phyloP scores from a whole-genome alignment of 2,888 invertebrate species.

The Erebia aethiops region DNA sequence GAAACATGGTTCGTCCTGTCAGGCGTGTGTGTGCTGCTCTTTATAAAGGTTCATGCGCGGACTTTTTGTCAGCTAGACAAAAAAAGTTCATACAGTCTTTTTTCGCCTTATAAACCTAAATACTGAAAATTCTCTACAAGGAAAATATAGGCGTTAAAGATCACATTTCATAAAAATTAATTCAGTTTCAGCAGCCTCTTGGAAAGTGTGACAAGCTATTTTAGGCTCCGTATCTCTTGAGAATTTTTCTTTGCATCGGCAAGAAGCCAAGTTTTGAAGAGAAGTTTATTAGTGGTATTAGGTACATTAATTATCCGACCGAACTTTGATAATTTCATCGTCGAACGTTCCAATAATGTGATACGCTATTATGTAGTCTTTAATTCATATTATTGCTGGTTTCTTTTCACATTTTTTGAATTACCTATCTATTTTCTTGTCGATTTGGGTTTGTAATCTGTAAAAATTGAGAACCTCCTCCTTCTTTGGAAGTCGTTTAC shows the following conservation, averaged over 20 bases:
- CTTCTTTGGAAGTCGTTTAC: too few species aligned
- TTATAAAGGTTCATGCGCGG: too few species aligned
- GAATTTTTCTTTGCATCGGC: neutral
- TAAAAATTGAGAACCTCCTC: too few species aligned
- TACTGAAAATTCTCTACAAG: neutral
- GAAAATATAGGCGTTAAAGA: neutral
- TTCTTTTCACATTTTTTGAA: too few species aligned
- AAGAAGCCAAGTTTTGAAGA: constrained; percentile 7
- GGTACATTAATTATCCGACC: too few species aligned
- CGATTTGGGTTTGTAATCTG: too few species aligned
- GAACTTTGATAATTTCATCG: neutral
- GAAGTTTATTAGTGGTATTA: constrained; percentile 1
- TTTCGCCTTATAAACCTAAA: too few species aligned
- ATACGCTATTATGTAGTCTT: neutral
- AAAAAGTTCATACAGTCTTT: too few species aligned
- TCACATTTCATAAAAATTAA: neutral
- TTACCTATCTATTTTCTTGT: too few species aligned
- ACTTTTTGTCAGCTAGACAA: neutral
- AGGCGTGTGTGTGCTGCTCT: too few species aligned
- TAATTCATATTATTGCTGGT: too few species aligned
- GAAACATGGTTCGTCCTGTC: too few species aligned
- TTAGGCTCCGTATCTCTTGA: neutral
- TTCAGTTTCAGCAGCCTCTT: neutral
- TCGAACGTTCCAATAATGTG: neutral
- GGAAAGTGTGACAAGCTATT: neutral